phyloP scores from a whole-genome alignment of 2,113 vertebrate genomes.

The Hylia prasina region DNA sequence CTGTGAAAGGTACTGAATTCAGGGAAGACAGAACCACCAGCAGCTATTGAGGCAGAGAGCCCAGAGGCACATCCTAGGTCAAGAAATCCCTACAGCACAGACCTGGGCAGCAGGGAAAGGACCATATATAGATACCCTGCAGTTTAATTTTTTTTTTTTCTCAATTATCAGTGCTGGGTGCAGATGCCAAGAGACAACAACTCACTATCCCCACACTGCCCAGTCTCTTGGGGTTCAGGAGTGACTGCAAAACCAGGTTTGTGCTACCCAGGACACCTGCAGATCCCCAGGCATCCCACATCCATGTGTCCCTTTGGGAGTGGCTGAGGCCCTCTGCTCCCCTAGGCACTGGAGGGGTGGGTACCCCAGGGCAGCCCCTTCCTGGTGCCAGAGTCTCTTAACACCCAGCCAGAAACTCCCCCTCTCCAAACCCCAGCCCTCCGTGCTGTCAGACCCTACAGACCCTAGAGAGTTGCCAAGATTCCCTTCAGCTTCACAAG shows the following conservation, averaged over 20 bases:
- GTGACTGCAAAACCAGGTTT: background rate
- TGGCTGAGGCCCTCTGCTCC: background rate
- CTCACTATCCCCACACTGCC: background rate
- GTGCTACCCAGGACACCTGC: background rate
- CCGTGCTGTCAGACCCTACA: fast-evolving
- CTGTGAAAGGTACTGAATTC: background rate
- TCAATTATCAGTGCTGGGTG: background rate
- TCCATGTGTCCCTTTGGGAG: background rate
- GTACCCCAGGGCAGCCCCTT: background rate
- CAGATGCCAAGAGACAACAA: background rate
- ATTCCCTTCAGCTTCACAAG: background rate
- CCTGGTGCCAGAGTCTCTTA: background rate
- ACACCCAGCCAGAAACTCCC: background rate
- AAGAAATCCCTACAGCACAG: background rate
- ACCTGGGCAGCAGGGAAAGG: background rate
- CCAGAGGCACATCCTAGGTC: background rate
- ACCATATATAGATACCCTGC: fast-evolving
- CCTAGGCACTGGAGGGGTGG: background rate
- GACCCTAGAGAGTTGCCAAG: background rate
- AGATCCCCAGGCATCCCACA: too few relatives aligned
- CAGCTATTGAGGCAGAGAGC: background rate
- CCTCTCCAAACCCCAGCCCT: background rate
- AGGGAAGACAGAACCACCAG: background rate
- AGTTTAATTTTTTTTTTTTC: fast-evolving
- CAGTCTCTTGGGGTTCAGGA: background rate